Percentiles rank a stretch among this genome's conserved stretches.
phyloP scores from a whole-genome alignment of 2,888 invertebrate species.

The Phaedon cochleariae region DNA sequence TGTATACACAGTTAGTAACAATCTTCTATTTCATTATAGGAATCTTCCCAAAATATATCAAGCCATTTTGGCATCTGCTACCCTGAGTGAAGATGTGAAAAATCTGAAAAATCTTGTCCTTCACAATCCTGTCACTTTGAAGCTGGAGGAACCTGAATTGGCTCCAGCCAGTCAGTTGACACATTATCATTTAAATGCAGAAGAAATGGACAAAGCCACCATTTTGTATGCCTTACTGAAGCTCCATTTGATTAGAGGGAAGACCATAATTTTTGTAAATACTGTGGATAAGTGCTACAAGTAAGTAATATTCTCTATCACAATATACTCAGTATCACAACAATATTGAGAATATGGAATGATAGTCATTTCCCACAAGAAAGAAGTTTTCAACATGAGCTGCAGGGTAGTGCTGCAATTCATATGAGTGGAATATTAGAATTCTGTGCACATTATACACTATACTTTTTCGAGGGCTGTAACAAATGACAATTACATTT shows the following conservation, averaged over 20 bases:
- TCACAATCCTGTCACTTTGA: conserved; percentile 94
- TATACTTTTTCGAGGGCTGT: too few species aligned
- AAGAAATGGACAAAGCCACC: conserved; percentile 95
- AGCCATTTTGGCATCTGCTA: conserved; percentile 95
- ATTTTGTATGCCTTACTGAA: conserved; percentile 93
- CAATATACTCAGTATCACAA: too few species aligned
- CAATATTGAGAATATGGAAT: too few species aligned
- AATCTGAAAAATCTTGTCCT: conserved; percentile 90
- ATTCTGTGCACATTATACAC: too few species aligned
- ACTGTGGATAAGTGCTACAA: conserved; percentile 97
- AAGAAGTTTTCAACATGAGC: too few species aligned
- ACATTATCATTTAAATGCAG: conserved; percentile 90
- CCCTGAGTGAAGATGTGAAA: conserved; percentile 91
- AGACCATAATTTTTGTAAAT: conserved; percentile 96
- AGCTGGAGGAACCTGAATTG: conserved; percentile 91
- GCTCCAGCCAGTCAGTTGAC: conserved; percentile 87
- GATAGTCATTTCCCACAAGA: too few species aligned
- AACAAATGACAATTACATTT: too few species aligned
- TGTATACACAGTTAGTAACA: too few species aligned
- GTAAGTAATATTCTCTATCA: conserved; percentile 69
- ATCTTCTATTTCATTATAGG: conserved; percentile 55
- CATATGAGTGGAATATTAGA: too few species aligned
- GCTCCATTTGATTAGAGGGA: conserved; percentile 89
- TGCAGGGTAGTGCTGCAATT: too few species aligned
- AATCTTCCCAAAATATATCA: conserved; percentile 87